These are phyloP conservation scores for Leuctra nigra DNA, from an alignment of 2,888 invertebrate species.

Conservation along the genomic window DNA sequence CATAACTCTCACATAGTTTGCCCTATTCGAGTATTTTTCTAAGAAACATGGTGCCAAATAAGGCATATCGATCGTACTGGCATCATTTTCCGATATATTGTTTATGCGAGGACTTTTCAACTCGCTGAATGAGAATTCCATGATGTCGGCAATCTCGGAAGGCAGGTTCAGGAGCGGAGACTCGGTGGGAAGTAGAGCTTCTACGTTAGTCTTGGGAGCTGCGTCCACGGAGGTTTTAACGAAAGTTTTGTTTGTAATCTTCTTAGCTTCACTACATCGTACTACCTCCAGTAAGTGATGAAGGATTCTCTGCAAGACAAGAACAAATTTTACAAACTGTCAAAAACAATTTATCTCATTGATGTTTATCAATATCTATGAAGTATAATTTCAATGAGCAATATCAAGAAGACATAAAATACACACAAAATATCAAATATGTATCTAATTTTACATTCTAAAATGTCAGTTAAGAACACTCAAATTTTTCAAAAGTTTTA, in stretches of 20 bases:
- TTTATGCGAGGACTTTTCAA: not conserved
- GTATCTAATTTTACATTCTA: not conserved
- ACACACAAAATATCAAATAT: too few relatives aligned
- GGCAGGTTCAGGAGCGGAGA: not conserved
- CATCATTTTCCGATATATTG: not conserved
- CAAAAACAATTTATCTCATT: too few relatives aligned
- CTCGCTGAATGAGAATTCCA: not conserved
- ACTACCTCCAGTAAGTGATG: slow-evolving; percentile 53
- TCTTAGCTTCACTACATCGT: slow-evolving; percentile 52
- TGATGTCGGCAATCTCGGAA: not conserved
- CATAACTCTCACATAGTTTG: not conserved
- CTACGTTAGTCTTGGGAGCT: not conserved
- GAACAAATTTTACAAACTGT: too few relatives aligned
- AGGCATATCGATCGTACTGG: not conserved
- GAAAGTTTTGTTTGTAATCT: too few relatives aligned
- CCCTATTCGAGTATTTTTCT: not conserved
- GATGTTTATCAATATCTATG: too few relatives aligned
- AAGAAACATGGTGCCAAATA: not conserved
- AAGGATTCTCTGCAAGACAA: slow-evolving; percentile 39
- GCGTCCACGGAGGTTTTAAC: too few relatives aligned
- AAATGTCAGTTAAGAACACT: not conserved
- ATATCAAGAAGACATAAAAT: too few relatives aligned
- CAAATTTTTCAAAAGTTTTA: too few relatives aligned
- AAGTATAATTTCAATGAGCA: too few relatives aligned
- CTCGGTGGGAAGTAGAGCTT: not conserved